A percentile compares a stretch with the other conserved stretches of the same genome.
Evolutionary conservation across 2,113 vertebrate species (phyloP).

Genomic region (Lophura nycthemera): DNA sequence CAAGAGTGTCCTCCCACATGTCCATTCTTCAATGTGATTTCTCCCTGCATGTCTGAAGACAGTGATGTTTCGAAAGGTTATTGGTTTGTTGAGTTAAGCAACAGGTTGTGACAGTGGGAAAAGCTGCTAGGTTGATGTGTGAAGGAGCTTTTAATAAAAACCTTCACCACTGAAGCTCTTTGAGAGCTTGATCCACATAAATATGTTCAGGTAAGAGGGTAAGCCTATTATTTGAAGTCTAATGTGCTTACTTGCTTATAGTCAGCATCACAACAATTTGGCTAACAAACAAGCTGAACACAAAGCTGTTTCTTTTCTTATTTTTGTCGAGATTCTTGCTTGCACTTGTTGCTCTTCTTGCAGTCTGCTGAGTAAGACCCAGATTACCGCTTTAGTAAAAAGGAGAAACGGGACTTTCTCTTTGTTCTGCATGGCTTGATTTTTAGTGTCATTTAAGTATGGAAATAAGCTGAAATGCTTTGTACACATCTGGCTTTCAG

Average conservation of each 20-base stretch:
- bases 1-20: fast-evolving
- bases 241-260: not conserved
- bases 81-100: not conserved
- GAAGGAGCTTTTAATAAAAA: not conserved
- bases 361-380: not conserved
- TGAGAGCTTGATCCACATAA: not conserved
- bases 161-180: not conserved
- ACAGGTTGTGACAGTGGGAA: not conserved
- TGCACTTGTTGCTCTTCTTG: not conserved
- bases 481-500: not conserved
- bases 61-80: not conserved
- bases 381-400: not conserved
- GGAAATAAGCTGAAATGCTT: not conserved
- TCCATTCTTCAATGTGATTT: fast-evolving
- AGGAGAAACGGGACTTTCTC: not conserved
- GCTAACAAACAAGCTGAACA: not conserved
- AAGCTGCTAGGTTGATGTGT: not conserved
- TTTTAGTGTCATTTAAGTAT: not conserved
- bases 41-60: not conserved
- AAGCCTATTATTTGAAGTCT: conserved; percentile 4
- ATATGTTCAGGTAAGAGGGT: not conserved
- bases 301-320: not conserved
- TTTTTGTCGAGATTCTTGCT: not conserved
- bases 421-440: not conserved
- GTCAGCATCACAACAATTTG: not conserved